Base-by-base conservation (phyloP, 2,113 vertebrate species). In the Pogonocichla stellata region DNA sequence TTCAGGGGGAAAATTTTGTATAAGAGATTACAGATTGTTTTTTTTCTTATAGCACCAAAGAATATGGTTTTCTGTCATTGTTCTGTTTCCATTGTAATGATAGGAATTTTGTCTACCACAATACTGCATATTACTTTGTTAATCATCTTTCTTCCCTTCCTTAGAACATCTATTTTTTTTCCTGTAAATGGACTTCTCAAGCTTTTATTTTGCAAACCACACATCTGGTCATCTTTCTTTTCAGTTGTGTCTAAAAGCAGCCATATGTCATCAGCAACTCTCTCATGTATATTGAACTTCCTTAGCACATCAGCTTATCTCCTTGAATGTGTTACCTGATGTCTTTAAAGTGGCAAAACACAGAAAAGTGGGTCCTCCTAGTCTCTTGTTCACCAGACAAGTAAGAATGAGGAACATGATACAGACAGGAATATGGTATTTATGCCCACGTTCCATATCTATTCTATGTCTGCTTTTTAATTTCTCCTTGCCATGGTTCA, bases 141-240 rank as follows among this genome's bases (percentile, higher is more conserved):
- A 96, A 88, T 84, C 67, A 86, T 77, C 88, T 80, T 91, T 86
- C 61, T 86, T 95, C 38, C 84, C 43, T 94, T 80, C 82, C 65
- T 74, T 85, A 93, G 56, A 93, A 92, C 36, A 84, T 67, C 47
- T 82, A 24, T 58, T 88, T 88, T 93, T 93, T 93, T 92, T 79
- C 60, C 61, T 72, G 31, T 66, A 96, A 93, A 81, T 65, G 53
- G 93, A 87, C 69, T 94, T 93, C 69, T 91, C 64, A 70, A 74
- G 93, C 64, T 94, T 85, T 92, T 66, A 78, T 92, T 89, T 92
- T 92, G 77, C 84, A 96, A 90, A 86, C 77, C 81, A 94, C 95
- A 97, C 91, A 97, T 95, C 92, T 97, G 94, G 95, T 95, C 92
- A 92, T 95, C 81, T 92, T 95, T 93, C 90, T 87, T 88, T 95